Base-by-base conservation (phyloP, 2,113 vertebrate genomes). In the Cepphus grylle region DNA sequence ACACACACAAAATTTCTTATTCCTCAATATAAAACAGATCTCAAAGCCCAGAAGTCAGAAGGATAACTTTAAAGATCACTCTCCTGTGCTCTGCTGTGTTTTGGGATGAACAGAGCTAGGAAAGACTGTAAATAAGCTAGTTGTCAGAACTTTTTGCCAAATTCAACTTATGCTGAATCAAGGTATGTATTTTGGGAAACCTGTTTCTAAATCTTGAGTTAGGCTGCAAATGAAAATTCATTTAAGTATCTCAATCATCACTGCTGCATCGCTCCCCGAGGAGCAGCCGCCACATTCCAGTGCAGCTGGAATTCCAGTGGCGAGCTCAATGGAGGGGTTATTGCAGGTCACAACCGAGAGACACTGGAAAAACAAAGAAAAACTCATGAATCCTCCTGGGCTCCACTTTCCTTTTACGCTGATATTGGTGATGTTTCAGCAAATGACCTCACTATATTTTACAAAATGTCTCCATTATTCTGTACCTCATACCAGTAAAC, bases 271-370 rank as follows among this genome's bases (percentile, higher is more conserved):
- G 69, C 88, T 86, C 85, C 92, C 86, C 2, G 17, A 78, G 92
- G 95, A 97, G 74, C 87, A 86, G 86, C 85, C 7, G 26, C 58
- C 20, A 2, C 93, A 94, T 95, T 95, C 93, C 96, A 88, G 79
- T 77, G 90, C 58, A 85, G 93, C 96, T 91, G 94, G 93, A 95
- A 95, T 95, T 95, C 89, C 91, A 94, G 56, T 29, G 43, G 79
- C 0, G 1, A 63, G 86, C 55, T 43, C 9, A 7, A 2, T 8
- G 1, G 40, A 96, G 81, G 66, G 93, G 96, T 96, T 96, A 96
- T 80, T 95, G 92, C 79, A 95, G 94, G 93, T 93, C 94, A 97
- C 67, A 88, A 80, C 27, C 1, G 7, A 88, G 47, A 95, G 62
- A 85, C 81, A 45, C 22, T 88, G 53, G 27, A 85, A 91, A 94